These are phyloP conservation scores for Lymantria dispar DNA, from an alignment of 2,888 invertebrate species.

Conservation along the genomic window DNA sequence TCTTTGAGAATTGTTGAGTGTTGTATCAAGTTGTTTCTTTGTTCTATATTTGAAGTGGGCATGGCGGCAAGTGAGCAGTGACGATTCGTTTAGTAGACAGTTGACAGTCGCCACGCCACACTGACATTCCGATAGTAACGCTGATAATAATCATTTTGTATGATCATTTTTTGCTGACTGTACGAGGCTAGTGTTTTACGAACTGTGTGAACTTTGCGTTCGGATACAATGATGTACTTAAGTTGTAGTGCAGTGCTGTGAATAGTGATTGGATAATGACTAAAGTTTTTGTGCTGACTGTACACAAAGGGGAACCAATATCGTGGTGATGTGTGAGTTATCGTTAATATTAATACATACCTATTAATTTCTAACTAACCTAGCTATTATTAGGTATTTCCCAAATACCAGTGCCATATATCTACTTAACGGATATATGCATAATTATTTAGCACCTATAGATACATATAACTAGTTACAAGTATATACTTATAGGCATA, in stretches of 20 bases:
- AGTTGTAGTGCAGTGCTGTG: constrained; percentile 39
- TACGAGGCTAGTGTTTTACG: constrained; percentile 47
- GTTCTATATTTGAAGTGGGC: constrained; percentile 66
- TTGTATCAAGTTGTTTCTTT: constrained; percentile 24
- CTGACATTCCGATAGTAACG: constrained; percentile 79
- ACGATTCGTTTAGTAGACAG: constrained; percentile 82
- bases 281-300: constrained; percentile 43
- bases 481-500: no score
- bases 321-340: constrained; percentile 30
- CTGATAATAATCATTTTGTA: constrained; percentile 74
- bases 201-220: constrained; percentile 36
- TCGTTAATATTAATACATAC: background rate
- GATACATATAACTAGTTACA: no score
- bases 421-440: no score
- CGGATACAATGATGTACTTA: constrained; percentile 23
- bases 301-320: constrained; percentile 16
- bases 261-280: constrained; percentile 52
- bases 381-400: no score
- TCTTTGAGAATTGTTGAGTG: constrained; percentile 25
- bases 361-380: no score
- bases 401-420: no score
- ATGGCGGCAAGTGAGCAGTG: constrained; percentile 77
- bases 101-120: constrained; percentile 82
- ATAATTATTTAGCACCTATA: no score
- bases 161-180: constrained; percentile 67